A percentile compares a stretch with the other conserved stretches of the same genome.
Evolutionary conservation across 1,140 invertebrate genomes (phyloP).

Genomic region (Pseudomyrmex dendroicus): DNA sequence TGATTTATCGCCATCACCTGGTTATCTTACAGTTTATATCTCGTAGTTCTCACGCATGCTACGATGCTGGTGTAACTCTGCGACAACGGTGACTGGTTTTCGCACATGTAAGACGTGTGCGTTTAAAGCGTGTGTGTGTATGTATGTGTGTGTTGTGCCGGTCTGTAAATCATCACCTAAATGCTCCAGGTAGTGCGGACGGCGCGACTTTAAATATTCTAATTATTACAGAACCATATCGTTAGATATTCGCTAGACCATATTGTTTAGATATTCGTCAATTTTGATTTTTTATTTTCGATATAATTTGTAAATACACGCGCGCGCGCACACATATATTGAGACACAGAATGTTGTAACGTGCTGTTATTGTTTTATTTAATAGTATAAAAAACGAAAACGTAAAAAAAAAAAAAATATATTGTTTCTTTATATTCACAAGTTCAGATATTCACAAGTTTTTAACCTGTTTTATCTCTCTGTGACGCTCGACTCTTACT

Average conservation of each 20-base stretch:
- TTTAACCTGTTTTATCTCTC: background rate
- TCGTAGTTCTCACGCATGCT: slow-evolving; percentile 72
- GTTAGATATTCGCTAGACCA: too few species aligned
- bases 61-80: slow-evolving; percentile 62
- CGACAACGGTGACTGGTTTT: slow-evolving; percentile 59
- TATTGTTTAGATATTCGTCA: background rate
- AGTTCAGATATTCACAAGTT: background rate
- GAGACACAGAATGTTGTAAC: too few species aligned
- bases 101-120: background rate
- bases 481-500: too few species aligned
- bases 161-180: slow-evolving; percentile 74
- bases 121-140: slow-evolving; percentile 24
- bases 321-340: too few species aligned
- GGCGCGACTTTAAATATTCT: slow-evolving; percentile 66
- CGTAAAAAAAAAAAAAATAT: too few species aligned
- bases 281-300: background rate
- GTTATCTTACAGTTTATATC: slow-evolving; percentile 75
- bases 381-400: too few species aligned
- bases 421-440: background rate
- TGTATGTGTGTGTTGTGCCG: background rate
- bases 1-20: slow-evolving; percentile 66
- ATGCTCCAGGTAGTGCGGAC: slow-evolving; percentile 54
- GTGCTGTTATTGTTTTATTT: too few species aligned
- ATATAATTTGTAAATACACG: too few species aligned
- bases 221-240: slow-evolving; percentile 60